phyloP scores from a whole-genome alignment of 2,113 vertebrate genomes.

The Anguilla japonica region DNA sequence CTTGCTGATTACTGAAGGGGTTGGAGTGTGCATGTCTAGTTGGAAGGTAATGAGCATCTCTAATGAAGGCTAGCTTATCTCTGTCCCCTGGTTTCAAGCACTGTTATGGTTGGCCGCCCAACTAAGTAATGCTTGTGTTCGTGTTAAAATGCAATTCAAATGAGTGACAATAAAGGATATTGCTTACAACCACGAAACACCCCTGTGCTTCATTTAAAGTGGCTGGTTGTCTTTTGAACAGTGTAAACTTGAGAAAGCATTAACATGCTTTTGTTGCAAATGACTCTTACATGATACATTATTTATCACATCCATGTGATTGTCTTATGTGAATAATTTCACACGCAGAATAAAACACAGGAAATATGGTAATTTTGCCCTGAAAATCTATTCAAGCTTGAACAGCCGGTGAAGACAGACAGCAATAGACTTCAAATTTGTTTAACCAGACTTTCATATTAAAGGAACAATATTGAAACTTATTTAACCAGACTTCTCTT shows the following conservation, averaged over 20 bases:
- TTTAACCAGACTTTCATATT: neutral
- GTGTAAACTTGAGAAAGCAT: no score
- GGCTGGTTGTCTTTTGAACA: neutral
- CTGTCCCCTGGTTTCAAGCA: constrained; percentile 31
- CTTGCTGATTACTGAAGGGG: neutral
- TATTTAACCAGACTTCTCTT: no score
- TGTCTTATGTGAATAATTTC: neutral
- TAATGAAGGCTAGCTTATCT: constrained; percentile 62
- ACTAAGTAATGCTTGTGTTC: constrained; percentile 38
- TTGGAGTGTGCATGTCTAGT: constrained; percentile 49
- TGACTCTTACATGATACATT: neutral
- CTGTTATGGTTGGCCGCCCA: constrained; percentile 42
- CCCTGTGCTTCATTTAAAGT: constrained; percentile 36
- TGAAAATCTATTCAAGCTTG: neutral
- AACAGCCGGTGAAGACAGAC: neutral
- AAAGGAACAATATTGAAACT: neutral
- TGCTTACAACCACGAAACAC: constrained; percentile 55
- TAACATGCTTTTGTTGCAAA: neutral
- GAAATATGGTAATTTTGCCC: neutral
- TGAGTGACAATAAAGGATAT: constrained; percentile 64
- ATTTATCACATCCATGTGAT: neutral
- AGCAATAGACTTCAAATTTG: neutral
- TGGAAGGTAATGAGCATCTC: constrained; percentile 57
- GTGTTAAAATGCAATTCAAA: constrained; percentile 15
- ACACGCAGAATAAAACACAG: neutral